These are phyloP conservation scores for Trematomus bernacchii DNA, from an alignment of 2,797 vertebrate genomes.

Conservation along the genomic window DNA sequence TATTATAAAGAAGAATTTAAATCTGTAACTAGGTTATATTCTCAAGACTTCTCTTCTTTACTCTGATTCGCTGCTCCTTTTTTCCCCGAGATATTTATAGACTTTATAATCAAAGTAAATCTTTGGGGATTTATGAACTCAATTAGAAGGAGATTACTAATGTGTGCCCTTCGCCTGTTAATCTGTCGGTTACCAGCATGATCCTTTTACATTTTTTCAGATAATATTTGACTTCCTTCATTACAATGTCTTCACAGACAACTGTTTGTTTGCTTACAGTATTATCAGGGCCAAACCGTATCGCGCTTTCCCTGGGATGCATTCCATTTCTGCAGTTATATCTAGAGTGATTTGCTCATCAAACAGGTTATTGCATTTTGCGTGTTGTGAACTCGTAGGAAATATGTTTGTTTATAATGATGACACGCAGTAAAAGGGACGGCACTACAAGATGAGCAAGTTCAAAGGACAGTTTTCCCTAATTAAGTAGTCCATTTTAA, in stretches of 20 bases:
- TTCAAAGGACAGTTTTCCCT: constrained; percentile 38
- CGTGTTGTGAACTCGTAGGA: constrained; percentile 35
- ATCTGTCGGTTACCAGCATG: constrained; percentile 40
- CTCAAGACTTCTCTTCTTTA: constrained; percentile 46
- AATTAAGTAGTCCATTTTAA: constrained; percentile 58
- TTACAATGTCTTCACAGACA: constrained; percentile 19
- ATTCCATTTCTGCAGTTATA: constrained; percentile 15
- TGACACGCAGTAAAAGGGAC: constrained; percentile 28
- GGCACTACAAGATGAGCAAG: constrained; percentile 46
- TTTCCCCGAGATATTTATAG: constrained; percentile 76
- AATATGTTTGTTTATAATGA: constrained; percentile 49
- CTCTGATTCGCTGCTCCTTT: constrained; percentile 44
- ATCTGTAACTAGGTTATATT: constrained; percentile 69
- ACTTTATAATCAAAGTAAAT: constrained; percentile 70
- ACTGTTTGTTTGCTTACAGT: constrained; percentile 32
- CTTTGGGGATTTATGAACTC: constrained; percentile 76
- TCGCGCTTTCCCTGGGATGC: constrained; percentile 13
- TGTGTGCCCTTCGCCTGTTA: constrained; percentile 49
- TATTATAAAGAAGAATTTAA: constrained; percentile 26
- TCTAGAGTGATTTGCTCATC: constrained; percentile 24
- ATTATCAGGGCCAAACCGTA: constrained; percentile 22
- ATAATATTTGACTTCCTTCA: constrained; percentile 44
- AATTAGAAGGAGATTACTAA: constrained; percentile 77
- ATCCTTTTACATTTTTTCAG: constrained; percentile 28
- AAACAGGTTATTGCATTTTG: constrained; percentile 35